Conservation (phyloP, 1,140 invertebrate genomes). For the Hestina assimilis region DNA sequence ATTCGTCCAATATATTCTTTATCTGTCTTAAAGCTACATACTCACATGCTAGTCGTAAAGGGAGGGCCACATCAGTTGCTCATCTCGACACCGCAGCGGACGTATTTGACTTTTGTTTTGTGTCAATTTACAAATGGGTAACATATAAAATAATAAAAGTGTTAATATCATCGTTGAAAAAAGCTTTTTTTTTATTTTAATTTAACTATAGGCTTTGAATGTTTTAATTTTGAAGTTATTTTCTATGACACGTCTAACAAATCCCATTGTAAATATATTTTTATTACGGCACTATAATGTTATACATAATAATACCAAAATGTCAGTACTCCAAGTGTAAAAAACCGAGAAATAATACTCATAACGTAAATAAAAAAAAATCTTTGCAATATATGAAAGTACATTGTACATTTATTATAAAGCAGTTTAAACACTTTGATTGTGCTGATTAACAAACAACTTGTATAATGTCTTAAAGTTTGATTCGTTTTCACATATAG, state of each 20-base stretch:
- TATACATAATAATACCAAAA: background rate
- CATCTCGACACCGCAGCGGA: constrained; percentile 44
- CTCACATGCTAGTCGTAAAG: constrained; percentile 53
- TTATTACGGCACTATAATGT: background rate
- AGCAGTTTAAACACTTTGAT: too few relatives aligned
- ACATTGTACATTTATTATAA: too few relatives aligned
- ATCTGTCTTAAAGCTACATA: constrained; percentile 56
- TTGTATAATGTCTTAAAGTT: background rate
- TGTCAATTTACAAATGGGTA: constrained; percentile 78
- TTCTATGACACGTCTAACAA: constrained; percentile 1
- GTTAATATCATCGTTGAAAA: constrained; percentile 75
- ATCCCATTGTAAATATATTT: constrained; percentile 17
- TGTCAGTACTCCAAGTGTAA: background rate
- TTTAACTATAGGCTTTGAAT: background rate
- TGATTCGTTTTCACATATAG: too few relatives aligned
- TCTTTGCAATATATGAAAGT: too few relatives aligned
- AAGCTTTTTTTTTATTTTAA: constrained; percentile 10
- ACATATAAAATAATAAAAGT: constrained; percentile 78
- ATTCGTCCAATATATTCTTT: constrained; percentile 20
- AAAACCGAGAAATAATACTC: background rate
- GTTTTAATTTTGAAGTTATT: background rate
- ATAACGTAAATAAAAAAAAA: constrained; percentile 1
- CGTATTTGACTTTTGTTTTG: constrained; percentile 75
- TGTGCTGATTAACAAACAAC: background rate
- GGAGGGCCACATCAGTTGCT: constrained; percentile 33